Conservation (phyloP, 2,797 vertebrate species). For the Calcarius lapponicus region DNA sequence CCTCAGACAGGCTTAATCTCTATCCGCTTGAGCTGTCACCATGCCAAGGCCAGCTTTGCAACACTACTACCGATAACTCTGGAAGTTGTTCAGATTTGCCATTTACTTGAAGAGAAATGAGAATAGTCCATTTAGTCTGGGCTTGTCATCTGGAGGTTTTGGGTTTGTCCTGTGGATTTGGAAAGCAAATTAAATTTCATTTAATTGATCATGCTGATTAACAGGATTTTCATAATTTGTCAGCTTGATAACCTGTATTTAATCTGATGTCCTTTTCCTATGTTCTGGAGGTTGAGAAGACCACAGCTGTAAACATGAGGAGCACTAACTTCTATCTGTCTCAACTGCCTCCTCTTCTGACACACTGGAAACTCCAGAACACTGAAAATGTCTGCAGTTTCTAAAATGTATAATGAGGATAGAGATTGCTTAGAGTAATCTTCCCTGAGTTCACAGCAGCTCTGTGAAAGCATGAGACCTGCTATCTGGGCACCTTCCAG, state of each 20-base stretch:
- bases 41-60: background rate
- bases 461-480: background rate
- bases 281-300: background rate
- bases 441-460: background rate
- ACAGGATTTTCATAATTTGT: background rate
- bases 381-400: background rate
- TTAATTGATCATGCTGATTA: background rate
- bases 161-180: background rate
- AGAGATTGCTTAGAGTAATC: background rate
- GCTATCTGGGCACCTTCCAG: background rate
- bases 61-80: background rate
- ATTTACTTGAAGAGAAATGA: background rate
- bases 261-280: background rate
- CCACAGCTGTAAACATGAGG: background rate
- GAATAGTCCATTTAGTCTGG: background rate
- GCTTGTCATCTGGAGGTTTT: background rate
- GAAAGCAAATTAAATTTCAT: background rate
- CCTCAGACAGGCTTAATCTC: background rate
- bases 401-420: background rate
- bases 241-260: background rate
- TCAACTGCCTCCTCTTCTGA: background rate
- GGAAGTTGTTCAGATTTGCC: background rate
- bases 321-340: background rate
- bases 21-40: fast-evolving
- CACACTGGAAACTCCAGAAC: background rate